Conservation (phyloP, 2,888 invertebrate species). For the Macaria liturata region DNA sequence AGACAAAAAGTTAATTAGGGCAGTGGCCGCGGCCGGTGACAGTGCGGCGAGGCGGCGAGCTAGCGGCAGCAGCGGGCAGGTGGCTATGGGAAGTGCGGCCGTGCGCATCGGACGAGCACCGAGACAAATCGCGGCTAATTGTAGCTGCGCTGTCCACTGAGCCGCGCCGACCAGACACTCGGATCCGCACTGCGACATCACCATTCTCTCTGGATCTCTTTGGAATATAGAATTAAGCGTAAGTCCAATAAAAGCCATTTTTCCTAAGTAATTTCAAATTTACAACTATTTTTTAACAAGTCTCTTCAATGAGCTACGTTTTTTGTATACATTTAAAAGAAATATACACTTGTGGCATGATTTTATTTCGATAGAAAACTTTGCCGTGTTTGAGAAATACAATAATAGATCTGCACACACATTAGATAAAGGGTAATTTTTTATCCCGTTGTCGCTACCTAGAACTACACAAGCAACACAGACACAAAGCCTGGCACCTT, state of each 20-base stretch:
- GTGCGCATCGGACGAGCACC: constrained; percentile 75
- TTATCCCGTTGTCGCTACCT: constrained; percentile 7
- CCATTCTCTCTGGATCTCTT: neutral
- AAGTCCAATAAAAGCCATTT: too few relatives aligned
- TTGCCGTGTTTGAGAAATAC: neutral
- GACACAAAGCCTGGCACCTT: constrained; percentile 18
- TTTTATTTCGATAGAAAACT: too few relatives aligned
- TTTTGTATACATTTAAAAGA: too few relatives aligned
- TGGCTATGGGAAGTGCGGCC: constrained; percentile 80
- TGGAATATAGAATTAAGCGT: neutral
- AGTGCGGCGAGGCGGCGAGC: constrained; percentile 39
- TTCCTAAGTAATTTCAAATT: too few relatives aligned
- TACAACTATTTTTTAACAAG: too few relatives aligned
- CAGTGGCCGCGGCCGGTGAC: constrained; percentile 57
- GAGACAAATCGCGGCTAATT: constrained; percentile 79
- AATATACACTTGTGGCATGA: too few relatives aligned
- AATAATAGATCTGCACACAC: constrained; percentile 1
- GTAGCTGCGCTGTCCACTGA: constrained; percentile 54
- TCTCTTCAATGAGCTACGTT: too few relatives aligned
- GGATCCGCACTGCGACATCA: neutral
- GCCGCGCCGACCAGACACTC: constrained; percentile 33
- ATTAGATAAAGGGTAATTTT: constrained; percentile 1
- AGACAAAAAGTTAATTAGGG: constrained; percentile 79
- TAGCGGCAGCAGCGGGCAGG: constrained; percentile 47
- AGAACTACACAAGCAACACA: constrained; percentile 14